phyloP scores from a whole-genome alignment of 2,888 invertebrate species.

The Epinotia brunnichana region DNA sequence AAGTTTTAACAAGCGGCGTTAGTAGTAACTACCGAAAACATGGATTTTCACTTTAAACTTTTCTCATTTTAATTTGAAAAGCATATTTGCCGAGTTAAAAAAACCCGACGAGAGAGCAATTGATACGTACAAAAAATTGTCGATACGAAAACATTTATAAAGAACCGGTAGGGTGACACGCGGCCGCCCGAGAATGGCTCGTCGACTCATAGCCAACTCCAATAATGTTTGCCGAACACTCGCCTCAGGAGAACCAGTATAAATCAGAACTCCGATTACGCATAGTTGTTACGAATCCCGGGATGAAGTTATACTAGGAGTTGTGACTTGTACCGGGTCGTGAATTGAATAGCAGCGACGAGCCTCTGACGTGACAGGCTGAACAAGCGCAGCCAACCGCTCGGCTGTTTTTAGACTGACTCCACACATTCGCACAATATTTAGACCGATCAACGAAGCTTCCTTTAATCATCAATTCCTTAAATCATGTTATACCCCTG shows the following conservation, averaged over 20 bases:
- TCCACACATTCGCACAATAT: slow-evolving; percentile 1
- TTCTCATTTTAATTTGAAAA: slow-evolving; percentile 55
- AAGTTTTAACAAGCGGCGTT: slow-evolving; percentile 30
- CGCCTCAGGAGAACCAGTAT: background rate
- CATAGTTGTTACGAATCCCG: background rate
- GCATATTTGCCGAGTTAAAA: slow-evolving; percentile 37
- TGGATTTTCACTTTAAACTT: slow-evolving; percentile 50
- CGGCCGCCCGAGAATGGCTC: slow-evolving; percentile 62
- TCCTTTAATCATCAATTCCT: background rate
- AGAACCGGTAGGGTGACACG: slow-evolving; percentile 65
- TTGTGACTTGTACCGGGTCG: background rate
- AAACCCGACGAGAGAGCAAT: slow-evolving; percentile 59
- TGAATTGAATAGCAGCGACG: background rate
- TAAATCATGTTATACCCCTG: background rate
- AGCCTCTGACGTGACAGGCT: slow-evolving; percentile 57
- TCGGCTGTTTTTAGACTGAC: slow-evolving; percentile 37
- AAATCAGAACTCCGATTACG: background rate
- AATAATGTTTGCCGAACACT: background rate
- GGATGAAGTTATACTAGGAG: background rate
- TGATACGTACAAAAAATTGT: slow-evolving; percentile 48
- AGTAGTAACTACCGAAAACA: slow-evolving; percentile 44
- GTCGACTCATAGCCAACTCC: slow-evolving; percentile 43
- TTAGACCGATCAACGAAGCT: background rate
- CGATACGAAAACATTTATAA: slow-evolving; percentile 64
- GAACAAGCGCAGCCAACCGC: slow-evolving; percentile 50